Base-by-base conservation (phyloP, 2,113 vertebrate genomes). In the Pelmatolapia mariae region DNA sequence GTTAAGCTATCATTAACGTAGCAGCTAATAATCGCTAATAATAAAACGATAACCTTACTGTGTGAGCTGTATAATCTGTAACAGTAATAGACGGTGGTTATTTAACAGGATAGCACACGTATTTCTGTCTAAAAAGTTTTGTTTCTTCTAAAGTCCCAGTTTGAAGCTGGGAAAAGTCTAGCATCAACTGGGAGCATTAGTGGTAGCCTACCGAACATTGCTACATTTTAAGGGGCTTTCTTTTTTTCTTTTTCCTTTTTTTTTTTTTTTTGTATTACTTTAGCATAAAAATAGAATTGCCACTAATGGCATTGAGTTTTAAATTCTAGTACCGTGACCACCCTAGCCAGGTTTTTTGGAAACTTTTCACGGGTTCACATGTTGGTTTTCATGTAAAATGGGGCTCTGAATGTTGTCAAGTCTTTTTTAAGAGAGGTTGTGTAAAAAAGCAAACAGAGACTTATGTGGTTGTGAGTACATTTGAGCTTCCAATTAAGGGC, bases 401-500 rank as follows among this genome's bases (percentile, higher is more conserved):
- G 6, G 33, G 1, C 36, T 85, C 18, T 56, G 12, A 68, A 79
- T 82, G 8, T 79, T 71, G 7, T 16, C 10, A n/a, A 73, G 24
- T 87, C 11, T 52, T 8, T 83, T 18, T 76, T 73, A 26, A 33
- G n/a, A 24, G 83, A 81, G 63, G 61, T 86, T 79, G 63, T 85
- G 80, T 53, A 11, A 82, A 83, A 80, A 68, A 45, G 36, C 83
- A 79, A 33, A 66, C 79, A 81, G 31, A 84, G 76, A 81, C 71
- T 36, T 13, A 4, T 26, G 4, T 84, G 76, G 83, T 80, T 80
- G 43, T 71, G 86, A 76, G 11, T 8, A 78, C 53, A 45, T 87
- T 43, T 81, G 78, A 81, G 83, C 81, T 90, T 92, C 56, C 10
- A 82, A 56, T 90, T 57, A 68, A 56, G 16, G 16, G 26, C 5